Evolutionary conservation across 2,113 vertebrate genomes (phyloP), one percentile per base, ranked within the genome.

Genomic region (Brachyistius frenatus): DNA sequence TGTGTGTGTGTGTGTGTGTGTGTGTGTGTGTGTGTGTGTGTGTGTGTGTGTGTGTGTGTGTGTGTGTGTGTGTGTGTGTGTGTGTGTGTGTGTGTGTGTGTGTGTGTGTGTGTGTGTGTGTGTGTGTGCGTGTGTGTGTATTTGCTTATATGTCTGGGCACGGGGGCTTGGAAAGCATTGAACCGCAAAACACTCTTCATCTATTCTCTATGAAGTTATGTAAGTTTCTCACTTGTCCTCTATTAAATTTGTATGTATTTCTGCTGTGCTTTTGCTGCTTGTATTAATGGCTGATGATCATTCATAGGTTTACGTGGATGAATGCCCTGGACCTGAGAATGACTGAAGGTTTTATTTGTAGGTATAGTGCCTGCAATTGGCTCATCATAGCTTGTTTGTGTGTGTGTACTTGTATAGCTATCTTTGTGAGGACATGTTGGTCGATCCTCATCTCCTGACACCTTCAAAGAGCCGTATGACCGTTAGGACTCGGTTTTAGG

Each of bases 141-240:
- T 30, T 47, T 61, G 64, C 10, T n/a, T 57, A 1, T 31, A 10
- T 76, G 16, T 73, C 23, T 53, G 49, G 3, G 16, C 14, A 49
- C 23, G 23, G 23, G 65, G 74, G 32, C 64, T 23, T 57, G n/a
- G 33, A 57, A 82, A 70, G 2, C 41, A 83, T n/a, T 87, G 78
- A 86, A 80, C 72, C 32, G 50, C 9, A 80, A 76, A 80, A 73
- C 65, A 61, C 33, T 73, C 75, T 65, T 82, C 78, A 90, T 90
- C 63, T 49, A 91, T 89, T 90, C 76, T 86, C 73, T 30, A 81
- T 81, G 69, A 80, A 36, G 49, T 89, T 89, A 89, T 33, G 15
- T 79, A 89, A 93, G 54, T 50, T 67, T 64, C 37, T 31, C 47
- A 47, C 46, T 83, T 62, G 32, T n/a, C 33, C 37, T 55, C 14